Evolutionary conservation across 2,113 vertebrate species (phyloP).

Genomic region (Procavia capensis): DNA sequence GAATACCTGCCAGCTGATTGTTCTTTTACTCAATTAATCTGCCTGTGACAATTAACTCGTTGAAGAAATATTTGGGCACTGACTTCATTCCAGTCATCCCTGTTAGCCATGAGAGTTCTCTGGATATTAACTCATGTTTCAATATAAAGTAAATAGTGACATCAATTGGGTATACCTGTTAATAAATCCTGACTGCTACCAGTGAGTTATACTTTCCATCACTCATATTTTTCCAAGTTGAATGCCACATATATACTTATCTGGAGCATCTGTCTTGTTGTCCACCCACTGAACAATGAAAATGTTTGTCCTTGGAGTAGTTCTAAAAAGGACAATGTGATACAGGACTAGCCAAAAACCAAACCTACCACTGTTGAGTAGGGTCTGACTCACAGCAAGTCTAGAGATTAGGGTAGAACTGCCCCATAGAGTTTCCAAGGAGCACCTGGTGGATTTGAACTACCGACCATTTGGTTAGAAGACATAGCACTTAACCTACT

Average conservation of each 20-base stretch:
- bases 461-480: too few species aligned
- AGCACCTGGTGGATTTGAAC: too few species aligned
- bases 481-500: too few species aligned
- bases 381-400: too few species aligned
- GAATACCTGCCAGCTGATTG: background rate
- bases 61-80: background rate
- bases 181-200: background rate
- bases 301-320: background rate
- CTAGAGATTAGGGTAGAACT: too few species aligned
- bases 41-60: background rate
- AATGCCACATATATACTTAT: background rate
- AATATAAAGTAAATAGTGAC: background rate
- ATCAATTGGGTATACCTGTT: background rate
- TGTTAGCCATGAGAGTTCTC: background rate
- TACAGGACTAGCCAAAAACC: too few species aligned
- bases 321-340: background rate
- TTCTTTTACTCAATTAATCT: background rate
- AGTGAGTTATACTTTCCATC: background rate
- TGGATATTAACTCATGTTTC: background rate
- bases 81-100: background rate
- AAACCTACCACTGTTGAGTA: too few species aligned
- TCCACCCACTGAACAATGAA: background rate
- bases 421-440: too few species aligned
- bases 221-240: background rate
- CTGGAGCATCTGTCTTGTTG: background rate